A percentile compares a stretch with the other conserved stretches of the same genome.
These are phyloP conservation scores for Octodonta nipae DNA, from an alignment of 2,888 invertebrate species.

Conservation along the genomic window DNA sequence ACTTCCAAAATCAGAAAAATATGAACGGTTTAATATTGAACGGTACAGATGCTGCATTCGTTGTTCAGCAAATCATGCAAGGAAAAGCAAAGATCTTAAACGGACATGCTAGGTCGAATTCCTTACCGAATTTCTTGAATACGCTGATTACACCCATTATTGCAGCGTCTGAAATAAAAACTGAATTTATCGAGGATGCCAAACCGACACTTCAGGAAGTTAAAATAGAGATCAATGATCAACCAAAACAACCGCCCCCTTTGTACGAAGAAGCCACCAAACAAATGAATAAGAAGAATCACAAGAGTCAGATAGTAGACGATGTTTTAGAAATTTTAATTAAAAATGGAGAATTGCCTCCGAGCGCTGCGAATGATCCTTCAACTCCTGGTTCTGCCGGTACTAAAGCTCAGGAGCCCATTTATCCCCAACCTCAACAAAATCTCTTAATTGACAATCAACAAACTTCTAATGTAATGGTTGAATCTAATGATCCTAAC, in stretches of 20 bases:
- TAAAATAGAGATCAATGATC: slow-evolving; percentile 27
- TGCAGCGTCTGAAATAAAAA: slow-evolving; percentile 22
- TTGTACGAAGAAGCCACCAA: slow-evolving; percentile 64
- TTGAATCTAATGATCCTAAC: slow-evolving; percentile 23
- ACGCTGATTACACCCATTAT: slow-evolving; percentile 27
- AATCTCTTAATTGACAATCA: slow-evolving; percentile 5
- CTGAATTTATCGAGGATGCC: slow-evolving; percentile 17
- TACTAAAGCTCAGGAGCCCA: slow-evolving; percentile 24
- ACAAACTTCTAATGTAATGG: slow-evolving; percentile 22
- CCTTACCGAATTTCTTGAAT: slow-evolving; percentile 47
- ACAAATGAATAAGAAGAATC: slow-evolving; percentile 36
- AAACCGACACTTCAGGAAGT: slow-evolving; percentile 18
- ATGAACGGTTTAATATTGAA: slow-evolving; percentile 45
- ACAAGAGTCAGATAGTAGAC: slow-evolving; percentile 70
- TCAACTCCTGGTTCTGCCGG: slow-evolving; percentile 41
- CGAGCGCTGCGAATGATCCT: slow-evolving; percentile 70
- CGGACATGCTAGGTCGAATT: slow-evolving; percentile 38
- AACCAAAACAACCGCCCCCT: slow-evolving; percentile 39
- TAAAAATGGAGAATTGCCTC: slow-evolving; percentile 81
- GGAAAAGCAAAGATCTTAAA: slow-evolving; percentile 37
- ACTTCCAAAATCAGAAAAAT: slow-evolving; percentile 36
- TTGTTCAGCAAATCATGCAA: slow-evolving; percentile 40
- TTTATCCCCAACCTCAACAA: slow-evolving; percentile 26
- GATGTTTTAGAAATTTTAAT: slow-evolving; percentile 89
- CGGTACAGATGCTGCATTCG: slow-evolving; percentile 43